Evolutionary conservation across 2,797 vertebrate genomes (phyloP).

Genomic region (Pempheris klunzingeri): DNA sequence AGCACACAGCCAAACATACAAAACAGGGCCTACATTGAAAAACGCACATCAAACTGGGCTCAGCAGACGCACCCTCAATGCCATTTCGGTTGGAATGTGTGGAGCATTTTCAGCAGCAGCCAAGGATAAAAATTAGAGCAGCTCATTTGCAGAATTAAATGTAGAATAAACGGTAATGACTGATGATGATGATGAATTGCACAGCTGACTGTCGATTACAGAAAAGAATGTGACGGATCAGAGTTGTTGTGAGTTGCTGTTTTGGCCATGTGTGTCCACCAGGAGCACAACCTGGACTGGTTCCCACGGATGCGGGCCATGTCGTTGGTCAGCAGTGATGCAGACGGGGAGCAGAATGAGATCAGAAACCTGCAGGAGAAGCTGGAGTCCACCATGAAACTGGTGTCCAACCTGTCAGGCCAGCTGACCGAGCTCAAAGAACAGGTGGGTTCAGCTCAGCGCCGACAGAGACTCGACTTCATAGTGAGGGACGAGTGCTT

Average conservation of each 20-base stretch:
- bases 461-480: neutral
- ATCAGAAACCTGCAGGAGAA: conserved; percentile 97
- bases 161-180: neutral
- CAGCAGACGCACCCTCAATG: neutral
- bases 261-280: conserved; percentile 40
- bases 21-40: conserved; percentile 10
- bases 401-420: conserved; percentile 94
- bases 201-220: neutral
- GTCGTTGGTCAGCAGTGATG: conserved; percentile 97
- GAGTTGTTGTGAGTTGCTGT: neutral
- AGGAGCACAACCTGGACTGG: conserved; percentile 99
- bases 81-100: conserved; percentile 9
- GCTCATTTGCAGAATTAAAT: neutral
- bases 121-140: neutral
- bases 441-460: conserved; percentile 85
- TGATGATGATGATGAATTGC: conserved; percentile 8
- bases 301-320: conserved; percentile 98
- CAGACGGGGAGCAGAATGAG: conserved; percentile 97
- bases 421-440: conserved; percentile 97
- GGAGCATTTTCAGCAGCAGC: neutral
- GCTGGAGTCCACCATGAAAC: conserved; percentile 97
- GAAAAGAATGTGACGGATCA: neutral
- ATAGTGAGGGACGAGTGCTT: neutral
- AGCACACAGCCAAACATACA: conserved; percentile 6
- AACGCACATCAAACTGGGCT: neutral